Conservation (phyloP, 1,140 invertebrate species). For the Physella acuta region DNA sequence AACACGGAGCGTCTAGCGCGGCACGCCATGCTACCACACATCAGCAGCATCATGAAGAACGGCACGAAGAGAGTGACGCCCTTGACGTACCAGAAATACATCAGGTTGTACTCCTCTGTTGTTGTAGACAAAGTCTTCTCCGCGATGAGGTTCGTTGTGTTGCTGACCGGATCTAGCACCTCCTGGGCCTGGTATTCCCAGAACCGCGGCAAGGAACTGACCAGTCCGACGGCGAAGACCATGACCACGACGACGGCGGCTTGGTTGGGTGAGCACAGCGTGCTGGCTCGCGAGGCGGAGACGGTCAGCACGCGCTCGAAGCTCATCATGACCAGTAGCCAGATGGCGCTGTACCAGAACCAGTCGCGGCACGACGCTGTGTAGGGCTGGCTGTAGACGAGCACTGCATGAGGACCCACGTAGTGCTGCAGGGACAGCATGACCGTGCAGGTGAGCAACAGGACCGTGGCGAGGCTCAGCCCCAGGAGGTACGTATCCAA, state of each 20-base stretch:
- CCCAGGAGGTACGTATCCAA: conserved; percentile 52
- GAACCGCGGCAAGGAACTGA: conserved; percentile 53
- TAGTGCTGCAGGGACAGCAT: conserved; percentile 45
- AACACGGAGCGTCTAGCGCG: conserved; percentile 35
- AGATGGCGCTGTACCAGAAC: conserved; percentile 52
- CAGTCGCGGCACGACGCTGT: conserved; percentile 46
- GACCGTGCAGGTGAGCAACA: conserved; percentile 39
- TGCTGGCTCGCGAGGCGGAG: conserved; percentile 38
- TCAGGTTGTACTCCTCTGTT: conserved; percentile 45
- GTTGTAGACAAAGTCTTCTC: conserved; percentile 38
- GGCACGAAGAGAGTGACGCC: conserved; percentile 51
- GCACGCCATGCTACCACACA: conserved; percentile 36
- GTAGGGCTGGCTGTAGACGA: conserved; percentile 45
- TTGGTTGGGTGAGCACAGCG: conserved; percentile 45
- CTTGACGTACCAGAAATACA: conserved; percentile 56
- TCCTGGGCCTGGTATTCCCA: conserved; percentile 48
- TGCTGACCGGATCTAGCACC: conserved; percentile 31
- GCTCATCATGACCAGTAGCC: conserved; percentile 52
- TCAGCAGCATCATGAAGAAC: conserved; percentile 41
- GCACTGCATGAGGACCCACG: conserved; percentile 36
- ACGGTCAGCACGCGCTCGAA: conserved; percentile 48
- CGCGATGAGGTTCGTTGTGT: conserved; percentile 35
- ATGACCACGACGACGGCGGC: conserved; percentile 45
- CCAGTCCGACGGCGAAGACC: conserved; percentile 47
- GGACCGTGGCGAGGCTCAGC: conserved; percentile 39